These are phyloP conservation scores for Morone chrysops DNA, from an alignment of 2,113 vertebrate species.

Conservation along the genomic window DNA sequence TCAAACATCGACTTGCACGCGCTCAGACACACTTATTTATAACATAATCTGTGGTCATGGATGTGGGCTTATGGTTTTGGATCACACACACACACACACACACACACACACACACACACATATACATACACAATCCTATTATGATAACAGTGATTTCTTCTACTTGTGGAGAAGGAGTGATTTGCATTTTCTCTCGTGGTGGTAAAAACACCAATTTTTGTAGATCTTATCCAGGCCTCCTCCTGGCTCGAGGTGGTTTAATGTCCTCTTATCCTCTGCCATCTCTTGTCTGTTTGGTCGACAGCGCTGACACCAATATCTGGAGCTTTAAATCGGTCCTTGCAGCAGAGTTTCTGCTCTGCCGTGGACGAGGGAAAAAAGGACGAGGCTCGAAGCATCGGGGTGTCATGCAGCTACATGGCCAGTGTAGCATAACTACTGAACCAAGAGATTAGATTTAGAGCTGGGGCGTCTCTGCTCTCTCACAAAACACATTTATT, in stretches of 20 bases:
- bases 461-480: not conserved
- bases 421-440: slow-evolving; percentile 55
- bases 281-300: slow-evolving; percentile 36
- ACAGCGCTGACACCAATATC: slow-evolving; percentile 45
- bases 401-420: slow-evolving; percentile 52
- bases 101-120: slow-evolving; percentile 33
- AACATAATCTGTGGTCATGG: slow-evolving; percentile 70
- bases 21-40: slow-evolving; percentile 62
- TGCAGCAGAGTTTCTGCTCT: slow-evolving; percentile 38
- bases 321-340: slow-evolving; percentile 42
- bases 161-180: not conserved
- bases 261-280: slow-evolving; percentile 50
- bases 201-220: slow-evolving; percentile 27
- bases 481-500: slow-evolving; percentile 58
- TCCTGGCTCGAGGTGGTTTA: slow-evolving; percentile 45
- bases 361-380: slow-evolving; percentile 17
- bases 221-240: slow-evolving; percentile 38
- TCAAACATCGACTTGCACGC: slow-evolving; percentile 58
- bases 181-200: slow-evolving; percentile 35
- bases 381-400: not conserved
- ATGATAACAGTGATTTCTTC: slow-evolving; percentile 36
- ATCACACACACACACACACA: slow-evolving; percentile 24
- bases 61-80: slow-evolving; percentile 60
- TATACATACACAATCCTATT: slow-evolving; percentile 46
- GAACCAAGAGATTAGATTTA: slow-evolving; percentile 68